These are phyloP conservation scores for Sparus aurata DNA, from an alignment of 2,797 vertebrate genomes.

Conservation along the genomic window DNA sequence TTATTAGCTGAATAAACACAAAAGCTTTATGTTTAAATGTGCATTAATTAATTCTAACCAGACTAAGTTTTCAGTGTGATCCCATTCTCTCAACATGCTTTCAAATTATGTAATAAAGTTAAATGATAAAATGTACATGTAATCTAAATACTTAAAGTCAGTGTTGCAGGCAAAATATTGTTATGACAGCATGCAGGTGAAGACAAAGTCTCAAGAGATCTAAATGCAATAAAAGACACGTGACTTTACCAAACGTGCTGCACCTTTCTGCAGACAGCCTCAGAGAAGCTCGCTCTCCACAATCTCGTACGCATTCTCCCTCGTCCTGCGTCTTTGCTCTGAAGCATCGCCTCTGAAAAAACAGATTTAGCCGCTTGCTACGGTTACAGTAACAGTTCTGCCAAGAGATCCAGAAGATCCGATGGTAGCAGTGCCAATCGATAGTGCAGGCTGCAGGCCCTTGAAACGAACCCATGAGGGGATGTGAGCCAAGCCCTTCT, in stretches of 20 bases:
- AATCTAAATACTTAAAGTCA: no score
- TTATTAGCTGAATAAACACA: no score
- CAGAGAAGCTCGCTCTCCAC: conserved; percentile 53
- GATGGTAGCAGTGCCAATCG: conserved; percentile 22
- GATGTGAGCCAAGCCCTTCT: conserved; percentile 41
- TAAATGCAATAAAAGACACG: neutral
- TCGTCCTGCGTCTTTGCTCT: conserved; percentile 42
- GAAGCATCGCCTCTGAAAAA: conserved; percentile 40
- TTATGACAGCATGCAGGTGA: neutral
- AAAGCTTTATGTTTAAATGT: no score
- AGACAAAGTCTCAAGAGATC: neutral
- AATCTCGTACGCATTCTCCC: conserved; percentile 4
- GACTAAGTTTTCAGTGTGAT: no score
- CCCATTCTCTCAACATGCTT: no score
- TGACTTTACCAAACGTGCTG: conserved; percentile 60
- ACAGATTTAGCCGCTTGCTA: conserved; percentile 33
- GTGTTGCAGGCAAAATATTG: no score
- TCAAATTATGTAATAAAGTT: no score
- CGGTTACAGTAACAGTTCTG: conserved; percentile 25
- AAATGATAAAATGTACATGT: no score
- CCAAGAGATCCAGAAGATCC: conserved; percentile 35
- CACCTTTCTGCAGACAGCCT: conserved; percentile 49
- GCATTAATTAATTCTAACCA: no score
- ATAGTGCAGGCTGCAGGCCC: conserved; percentile 41
- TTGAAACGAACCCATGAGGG: conserved; percentile 34